Evolutionary conservation across 2,797 vertebrate genomes (phyloP).

Genomic region (Acrossocheilus fasciatus): DNA sequence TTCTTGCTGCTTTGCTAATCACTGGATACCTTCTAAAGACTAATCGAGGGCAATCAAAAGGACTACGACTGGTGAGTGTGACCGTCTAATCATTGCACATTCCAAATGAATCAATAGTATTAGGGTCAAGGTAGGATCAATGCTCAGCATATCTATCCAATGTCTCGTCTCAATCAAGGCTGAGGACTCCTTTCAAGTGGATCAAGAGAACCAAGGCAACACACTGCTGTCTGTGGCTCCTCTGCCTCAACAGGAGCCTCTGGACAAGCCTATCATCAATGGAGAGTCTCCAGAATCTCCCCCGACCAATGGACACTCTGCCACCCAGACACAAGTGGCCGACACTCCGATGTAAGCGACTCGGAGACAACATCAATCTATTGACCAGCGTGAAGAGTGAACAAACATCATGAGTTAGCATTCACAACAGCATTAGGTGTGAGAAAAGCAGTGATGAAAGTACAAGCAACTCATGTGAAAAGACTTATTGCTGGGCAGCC

Average conservation of each 20-base stretch:
- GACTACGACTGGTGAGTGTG: slow-evolving; percentile 89
- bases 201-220: slow-evolving; percentile 90
- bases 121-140: neutral
- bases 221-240: slow-evolving; percentile 85
- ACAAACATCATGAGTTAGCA: neutral
- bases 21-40: slow-evolving; percentile 87
- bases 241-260: slow-evolving; percentile 78
- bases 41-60: slow-evolving; percentile 86
- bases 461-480: slow-evolving; percentile 68
- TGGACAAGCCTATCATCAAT: slow-evolving; percentile 86
- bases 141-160: neutral
- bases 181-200: slow-evolving; percentile 88
- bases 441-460: slow-evolving; percentile 44
- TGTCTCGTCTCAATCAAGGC: slow-evolving; percentile 73
- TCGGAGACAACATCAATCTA: neutral
- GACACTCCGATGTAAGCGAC: slow-evolving; percentile 88
- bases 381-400: neutral
- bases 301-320: slow-evolving; percentile 86
- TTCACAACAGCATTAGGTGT: neutral
- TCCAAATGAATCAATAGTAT: neutral
- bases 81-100: neutral
- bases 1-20: slow-evolving; percentile 86
- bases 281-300: slow-evolving; percentile 84
- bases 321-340: slow-evolving; percentile 81
- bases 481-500: slow-evolving; percentile 58